Evolutionary conservation across 2,113 vertebrate species (phyloP), one percentile per base, ranked within the genome.

Genomic region (Caranx melampygus): DNA sequence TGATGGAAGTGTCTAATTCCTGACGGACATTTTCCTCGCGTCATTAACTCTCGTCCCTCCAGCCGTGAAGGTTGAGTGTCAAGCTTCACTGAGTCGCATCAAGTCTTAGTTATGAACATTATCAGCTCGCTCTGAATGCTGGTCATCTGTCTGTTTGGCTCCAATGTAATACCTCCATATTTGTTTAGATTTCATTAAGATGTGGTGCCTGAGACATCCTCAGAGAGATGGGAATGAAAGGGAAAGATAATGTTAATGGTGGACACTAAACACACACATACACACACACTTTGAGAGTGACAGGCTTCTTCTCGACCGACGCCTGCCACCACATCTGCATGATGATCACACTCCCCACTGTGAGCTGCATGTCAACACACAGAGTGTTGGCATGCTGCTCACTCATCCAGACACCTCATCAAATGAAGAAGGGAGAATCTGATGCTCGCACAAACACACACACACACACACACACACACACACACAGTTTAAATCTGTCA

Each of bases 321-420:
- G 78, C 68, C 68, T 33, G 63, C 66, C 33, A 76, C 59, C 61
- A 37, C 54, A 80, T 75, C 71, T 81, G 90, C 86, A 81, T 89
- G 73, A 79, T 20, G 77, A 75, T 87, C 10, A 12, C 51, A 6
- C 51, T 60, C 26, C 78, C 67, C 63, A 7, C 73, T 40, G 74
- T 33, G 72, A 77, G 79, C 86, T 83, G 74, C 79, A 72, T 83
- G 79, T 78, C 78, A 74, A 70, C 72, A 54, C 76, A 18, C 68
- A 59, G 65, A 68, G 59, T 13, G 62, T 58, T 26, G 10, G 49
- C 14, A 3, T 20, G 66, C 40, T 37, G 69, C 79, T 35, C 55
- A 26, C 16, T 89, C 85, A 76, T 18, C 35, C 67, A 64, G 62
- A 58, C 47, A 40, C 69, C 42, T 72, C 63, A 67, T 70, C 59